Percentiles rank a stretch among this genome's conserved stretches.
Evolutionary conservation across 2,113 vertebrate genomes (phyloP).

Genomic region (Macaca nemestrina): DNA sequence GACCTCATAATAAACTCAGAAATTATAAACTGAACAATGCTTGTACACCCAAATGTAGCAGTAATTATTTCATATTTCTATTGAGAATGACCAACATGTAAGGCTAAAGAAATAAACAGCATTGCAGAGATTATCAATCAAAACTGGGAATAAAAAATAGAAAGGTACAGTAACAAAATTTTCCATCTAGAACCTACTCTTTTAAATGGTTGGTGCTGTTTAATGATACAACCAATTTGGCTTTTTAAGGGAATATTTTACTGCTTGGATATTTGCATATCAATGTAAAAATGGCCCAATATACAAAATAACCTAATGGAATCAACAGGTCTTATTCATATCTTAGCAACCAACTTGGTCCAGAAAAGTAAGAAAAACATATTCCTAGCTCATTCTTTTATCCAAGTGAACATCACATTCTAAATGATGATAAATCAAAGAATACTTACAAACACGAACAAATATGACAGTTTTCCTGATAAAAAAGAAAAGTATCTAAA

Average conservation of each 20-base stretch:
- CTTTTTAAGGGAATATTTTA: not conserved
- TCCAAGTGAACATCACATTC: not conserved
- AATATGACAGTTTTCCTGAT: not conserved
- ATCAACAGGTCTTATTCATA: not conserved
- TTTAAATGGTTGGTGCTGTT: not conserved
- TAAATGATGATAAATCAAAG: not conserved
- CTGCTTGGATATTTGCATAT: not conserved
- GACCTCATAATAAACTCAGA: conserved; percentile 13
- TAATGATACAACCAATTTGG: not conserved
- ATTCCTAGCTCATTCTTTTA: conserved; percentile 10
- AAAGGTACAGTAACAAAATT: conserved; percentile 6
- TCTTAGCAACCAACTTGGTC: not conserved
- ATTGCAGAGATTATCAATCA: not conserved
- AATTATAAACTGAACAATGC: not conserved
- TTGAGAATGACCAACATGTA: not conserved
- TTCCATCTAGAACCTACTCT: not conserved
- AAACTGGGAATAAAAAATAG: not conserved
- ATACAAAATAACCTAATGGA: conserved; percentile 21
- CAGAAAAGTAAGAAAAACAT: not conserved
- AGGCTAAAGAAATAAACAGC: conserved; percentile 2
- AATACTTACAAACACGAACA: not conserved
- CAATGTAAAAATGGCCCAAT: not conserved
- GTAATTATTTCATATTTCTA: not conserved
- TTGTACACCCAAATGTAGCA: not conserved
- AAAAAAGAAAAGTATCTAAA: conserved; percentile 8